A percentile compares a stretch with the other conserved stretches of the same genome.
Evolutionary conservation across 2,888 invertebrate species (phyloP).

Genomic region (Gonocerus acuteangulatus): DNA sequence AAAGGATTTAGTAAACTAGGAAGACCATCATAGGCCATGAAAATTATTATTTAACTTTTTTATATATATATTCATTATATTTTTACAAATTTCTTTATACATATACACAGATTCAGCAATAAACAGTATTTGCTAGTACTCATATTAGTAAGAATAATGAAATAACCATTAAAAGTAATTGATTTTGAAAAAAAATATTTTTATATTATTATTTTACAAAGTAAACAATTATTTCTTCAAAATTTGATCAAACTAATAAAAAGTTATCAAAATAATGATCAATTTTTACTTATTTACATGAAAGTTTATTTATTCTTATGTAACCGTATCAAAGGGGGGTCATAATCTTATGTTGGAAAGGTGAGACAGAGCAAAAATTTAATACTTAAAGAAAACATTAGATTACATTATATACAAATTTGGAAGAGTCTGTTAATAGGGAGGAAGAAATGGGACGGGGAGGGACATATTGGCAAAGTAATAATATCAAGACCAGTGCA

Average conservation of each 20-base stretch:
- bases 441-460: background rate
- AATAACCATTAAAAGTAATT: too few relatives aligned
- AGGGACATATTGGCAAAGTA: too few relatives aligned
- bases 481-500: conserved; percentile 5
- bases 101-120: conserved; percentile 15
- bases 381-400: conserved; percentile 1
- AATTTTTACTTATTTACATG: background rate
- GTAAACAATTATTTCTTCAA: too few relatives aligned
- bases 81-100: conserved; percentile 16
- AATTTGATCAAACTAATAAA: conserved; percentile 6
- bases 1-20: too few relatives aligned
- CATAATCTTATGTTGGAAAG: too few relatives aligned
- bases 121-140: conserved; percentile 5
- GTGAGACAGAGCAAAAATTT: background rate
- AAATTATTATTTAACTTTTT: too few relatives aligned
- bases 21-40: too few relatives aligned
- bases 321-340: conserved; percentile 10
- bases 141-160: background rate
- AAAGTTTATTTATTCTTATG: background rate
- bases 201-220: too few relatives aligned
- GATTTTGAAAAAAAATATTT: too few relatives aligned
- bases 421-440: background rate
- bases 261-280: conserved; percentile 14
- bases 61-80: conserved; percentile 1
- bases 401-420: conserved; percentile 17